phyloP scores from a whole-genome alignment of 1,140 invertebrate genomes.

The Apis cerana region DNA sequence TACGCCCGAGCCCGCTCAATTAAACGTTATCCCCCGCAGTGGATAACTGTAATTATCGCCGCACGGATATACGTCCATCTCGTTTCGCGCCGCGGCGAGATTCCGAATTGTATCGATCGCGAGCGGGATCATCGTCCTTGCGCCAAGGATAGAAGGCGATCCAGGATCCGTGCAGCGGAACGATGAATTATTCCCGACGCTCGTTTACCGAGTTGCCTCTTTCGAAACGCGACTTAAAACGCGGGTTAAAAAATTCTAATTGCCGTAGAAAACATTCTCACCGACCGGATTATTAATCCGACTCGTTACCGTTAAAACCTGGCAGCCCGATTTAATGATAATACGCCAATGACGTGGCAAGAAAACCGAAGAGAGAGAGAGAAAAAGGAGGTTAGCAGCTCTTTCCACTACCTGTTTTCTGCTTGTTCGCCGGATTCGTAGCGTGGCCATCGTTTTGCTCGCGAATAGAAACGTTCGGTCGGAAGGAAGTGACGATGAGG shows the following conservation, averaged over 20 bases:
- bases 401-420: not conserved
- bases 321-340: not conserved
- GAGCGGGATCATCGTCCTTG: conserved; percentile 39
- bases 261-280: not conserved
- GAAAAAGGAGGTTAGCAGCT: conserved; percentile 12
- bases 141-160: conserved; percentile 26
- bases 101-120: not conserved
- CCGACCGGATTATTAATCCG: conserved; percentile 20
- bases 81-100: not conserved
- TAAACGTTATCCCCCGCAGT: conserved; percentile 57
- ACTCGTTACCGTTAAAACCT: not conserved
- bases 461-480: not conserved
- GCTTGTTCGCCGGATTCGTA: not conserved
- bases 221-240: conserved; percentile 25
- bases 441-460: not conserved
- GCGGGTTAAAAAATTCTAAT: conserved; percentile 27
- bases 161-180: conserved; percentile 1
- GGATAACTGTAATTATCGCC: conserved; percentile 31
- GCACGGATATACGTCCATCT: conserved; percentile 25
- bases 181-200: conserved; percentile 23
- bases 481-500: conserved; percentile 42
- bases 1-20: conserved; percentile 55
- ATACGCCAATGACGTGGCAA: conserved; percentile 4
- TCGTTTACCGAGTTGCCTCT: not conserved
- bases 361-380: not conserved